Conservation (phyloP, 1,140 invertebrate species). For the Globodera ellingtonae region DNA sequence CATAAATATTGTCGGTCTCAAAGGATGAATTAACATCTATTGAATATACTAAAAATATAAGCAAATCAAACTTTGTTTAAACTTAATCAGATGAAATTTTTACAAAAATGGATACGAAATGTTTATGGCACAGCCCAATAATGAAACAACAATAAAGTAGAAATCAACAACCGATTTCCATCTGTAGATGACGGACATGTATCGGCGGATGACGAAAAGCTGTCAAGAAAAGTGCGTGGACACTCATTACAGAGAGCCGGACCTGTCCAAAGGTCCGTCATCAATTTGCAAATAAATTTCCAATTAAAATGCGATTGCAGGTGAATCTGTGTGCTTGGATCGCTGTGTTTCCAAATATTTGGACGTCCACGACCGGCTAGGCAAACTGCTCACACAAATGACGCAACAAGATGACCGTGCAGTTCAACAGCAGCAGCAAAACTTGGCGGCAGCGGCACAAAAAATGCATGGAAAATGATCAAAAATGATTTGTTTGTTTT, state of each 20-base stretch:
- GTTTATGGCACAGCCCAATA: too few species aligned
- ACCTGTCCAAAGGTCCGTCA: slow-evolving; percentile 41
- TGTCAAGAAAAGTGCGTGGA: slow-evolving; percentile 49
- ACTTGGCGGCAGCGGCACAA: slow-evolving; percentile 17
- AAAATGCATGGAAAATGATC: slow-evolving; percentile 6
- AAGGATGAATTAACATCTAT: too few species aligned
- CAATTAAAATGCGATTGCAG: slow-evolving; percentile 9
- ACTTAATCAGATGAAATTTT: too few species aligned
- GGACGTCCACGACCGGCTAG: slow-evolving; percentile 51
- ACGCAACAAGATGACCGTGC: slow-evolving; percentile 50
- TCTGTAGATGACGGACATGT: slow-evolving; percentile 41
- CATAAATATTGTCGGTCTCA: too few species aligned
- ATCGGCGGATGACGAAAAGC: slow-evolving; percentile 50
- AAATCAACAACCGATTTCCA: too few species aligned
- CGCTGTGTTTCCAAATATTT: slow-evolving; percentile 55
- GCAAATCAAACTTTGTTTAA: too few species aligned
- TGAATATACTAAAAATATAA: too few species aligned
- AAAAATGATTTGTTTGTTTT: slow-evolving; percentile 3
- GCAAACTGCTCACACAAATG: slow-evolving; percentile 56
- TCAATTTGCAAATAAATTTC: background rate
- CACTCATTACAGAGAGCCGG: slow-evolving; percentile 46
- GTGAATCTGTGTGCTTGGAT: slow-evolving; percentile 51
- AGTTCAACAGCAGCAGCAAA: slow-evolving; percentile 36
- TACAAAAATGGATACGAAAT: too few species aligned
- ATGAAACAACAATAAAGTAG: too few species aligned